Evolutionary conservation across 2,888 invertebrate species (phyloP).

Genomic region (Dendrolimus pini): DNA sequence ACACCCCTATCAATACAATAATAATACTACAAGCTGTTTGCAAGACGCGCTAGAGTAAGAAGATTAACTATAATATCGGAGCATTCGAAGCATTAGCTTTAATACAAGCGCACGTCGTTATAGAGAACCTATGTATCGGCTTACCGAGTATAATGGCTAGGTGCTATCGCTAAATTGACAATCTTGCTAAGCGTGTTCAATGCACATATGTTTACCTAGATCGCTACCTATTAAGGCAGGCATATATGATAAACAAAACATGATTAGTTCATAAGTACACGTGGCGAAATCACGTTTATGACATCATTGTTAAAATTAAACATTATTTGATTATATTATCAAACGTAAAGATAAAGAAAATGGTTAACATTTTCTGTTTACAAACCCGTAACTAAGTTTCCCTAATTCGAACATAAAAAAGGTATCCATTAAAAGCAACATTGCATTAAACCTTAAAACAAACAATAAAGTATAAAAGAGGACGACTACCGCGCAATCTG

Average conservation of each 20-base stretch:
- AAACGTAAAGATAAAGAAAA: no score
- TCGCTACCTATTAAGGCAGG: neutral
- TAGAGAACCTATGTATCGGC: neutral
- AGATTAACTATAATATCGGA: constrained; percentile 42
- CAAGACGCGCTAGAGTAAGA: constrained; percentile 34
- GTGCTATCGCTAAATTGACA: neutral
- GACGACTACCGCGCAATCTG: constrained; percentile 68
- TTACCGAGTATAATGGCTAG: neutral
- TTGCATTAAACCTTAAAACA: constrained; percentile 39
- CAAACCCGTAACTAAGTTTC: no score
- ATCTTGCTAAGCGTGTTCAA: neutral
- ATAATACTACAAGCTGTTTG: neutral
- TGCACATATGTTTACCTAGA: neutral
- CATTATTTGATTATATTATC: no score
- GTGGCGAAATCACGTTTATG: no score
- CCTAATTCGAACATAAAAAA: constrained; percentile 25
- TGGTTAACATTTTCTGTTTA: no score
- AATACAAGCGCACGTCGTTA: neutral
- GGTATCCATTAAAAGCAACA: constrained; percentile 31
- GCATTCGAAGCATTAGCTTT: constrained; percentile 29
- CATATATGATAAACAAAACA: neutral
- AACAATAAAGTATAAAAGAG: constrained; percentile 45
- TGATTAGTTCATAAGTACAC: neutral
- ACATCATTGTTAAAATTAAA: no score
- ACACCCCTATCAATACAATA: neutral